Evolutionary conservation across 2,888 invertebrate species (phyloP).

Genomic region (Chloroclystis v-ata): DNA sequence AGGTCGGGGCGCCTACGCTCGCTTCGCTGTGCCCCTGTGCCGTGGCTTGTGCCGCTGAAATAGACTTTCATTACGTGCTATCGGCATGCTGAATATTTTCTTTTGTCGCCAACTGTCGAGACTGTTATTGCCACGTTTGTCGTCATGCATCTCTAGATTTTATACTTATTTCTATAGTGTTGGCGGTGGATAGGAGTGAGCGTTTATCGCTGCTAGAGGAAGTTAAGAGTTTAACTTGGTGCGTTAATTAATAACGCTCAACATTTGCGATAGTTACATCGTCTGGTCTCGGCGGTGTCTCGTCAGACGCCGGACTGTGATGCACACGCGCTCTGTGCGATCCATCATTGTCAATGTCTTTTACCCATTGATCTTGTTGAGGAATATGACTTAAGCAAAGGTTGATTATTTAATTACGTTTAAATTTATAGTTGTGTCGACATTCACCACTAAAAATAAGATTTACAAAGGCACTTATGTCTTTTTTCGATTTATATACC

Average conservation of each 20-base stretch:
- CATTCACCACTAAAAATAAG: neutral
- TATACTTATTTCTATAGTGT: slow-evolving; percentile 44
- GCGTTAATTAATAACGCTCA: slow-evolving; percentile 41
- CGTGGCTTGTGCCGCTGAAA: slow-evolving; percentile 63
- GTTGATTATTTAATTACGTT: slow-evolving; percentile 9
- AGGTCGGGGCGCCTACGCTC: slow-evolving; percentile 75
- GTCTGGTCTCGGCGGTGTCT: slow-evolving; percentile 33
- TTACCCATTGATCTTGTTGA: slow-evolving; percentile 43
- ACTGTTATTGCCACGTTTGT: slow-evolving; percentile 48
- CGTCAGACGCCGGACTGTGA: slow-evolving; percentile 39
- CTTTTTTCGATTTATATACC: no score
- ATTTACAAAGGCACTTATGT: no score
- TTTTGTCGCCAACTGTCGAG: slow-evolving; percentile 60
- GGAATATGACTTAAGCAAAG: slow-evolving; percentile 11
- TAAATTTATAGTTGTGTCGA: neutral
- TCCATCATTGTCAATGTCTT: slow-evolving; percentile 55
- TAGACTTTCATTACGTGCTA: slow-evolving; percentile 65
- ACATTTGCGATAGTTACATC: slow-evolving; percentile 40
- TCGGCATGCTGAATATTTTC: slow-evolving; percentile 67
- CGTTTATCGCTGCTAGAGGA: slow-evolving; percentile 15
- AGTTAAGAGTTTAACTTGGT: slow-evolving; percentile 28
- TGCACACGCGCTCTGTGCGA: slow-evolving; percentile 46
- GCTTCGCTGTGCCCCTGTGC: slow-evolving; percentile 62
- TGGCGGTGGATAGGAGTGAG: slow-evolving; percentile 39
- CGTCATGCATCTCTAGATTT: slow-evolving; percentile 38